Conservation (phyloP, 1,140 invertebrate genomes). For the Colletes latitarsis region DNA sequence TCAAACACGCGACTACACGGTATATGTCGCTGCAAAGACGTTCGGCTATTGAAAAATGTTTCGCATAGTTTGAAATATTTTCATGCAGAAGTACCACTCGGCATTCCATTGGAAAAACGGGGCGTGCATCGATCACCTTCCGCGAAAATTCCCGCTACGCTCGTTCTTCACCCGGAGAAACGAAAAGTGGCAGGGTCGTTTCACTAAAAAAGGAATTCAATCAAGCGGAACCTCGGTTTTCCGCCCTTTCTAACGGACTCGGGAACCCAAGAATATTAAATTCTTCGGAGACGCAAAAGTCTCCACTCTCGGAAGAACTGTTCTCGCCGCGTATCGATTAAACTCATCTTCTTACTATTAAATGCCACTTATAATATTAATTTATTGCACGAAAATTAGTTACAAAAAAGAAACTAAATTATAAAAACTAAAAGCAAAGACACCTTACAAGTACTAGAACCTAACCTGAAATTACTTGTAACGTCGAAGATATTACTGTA, state of each 20-base stretch:
- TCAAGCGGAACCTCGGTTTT: no score
- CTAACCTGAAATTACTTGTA: no score
- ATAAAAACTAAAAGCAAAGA: no score
- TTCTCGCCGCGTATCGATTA: no score
- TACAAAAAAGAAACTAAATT: no score
- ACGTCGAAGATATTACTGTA: no score
- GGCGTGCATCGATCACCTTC: slow-evolving; percentile 2
- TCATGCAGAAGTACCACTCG: neutral
- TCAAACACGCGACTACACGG: neutral
- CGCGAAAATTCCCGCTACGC: neutral
- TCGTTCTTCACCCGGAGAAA: slow-evolving; percentile 6
- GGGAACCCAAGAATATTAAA: neutral
- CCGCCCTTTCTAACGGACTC: no score
- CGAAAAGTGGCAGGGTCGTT: neutral
- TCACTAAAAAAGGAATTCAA: neutral
- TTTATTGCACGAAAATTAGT: no score
- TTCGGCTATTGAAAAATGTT: slow-evolving; percentile 36
- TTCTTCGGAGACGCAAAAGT: neutral
- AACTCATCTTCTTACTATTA: no score
- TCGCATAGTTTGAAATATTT: slow-evolving; percentile 36
- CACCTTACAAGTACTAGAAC: no score
- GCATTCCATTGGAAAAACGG: slow-evolving; percentile 1
- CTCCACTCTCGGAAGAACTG: no score
- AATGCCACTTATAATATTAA: no score
- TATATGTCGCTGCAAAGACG: neutral